Base-by-base conservation (phyloP, 1,140 invertebrate genomes). In the Nomia melanderi region DNA sequence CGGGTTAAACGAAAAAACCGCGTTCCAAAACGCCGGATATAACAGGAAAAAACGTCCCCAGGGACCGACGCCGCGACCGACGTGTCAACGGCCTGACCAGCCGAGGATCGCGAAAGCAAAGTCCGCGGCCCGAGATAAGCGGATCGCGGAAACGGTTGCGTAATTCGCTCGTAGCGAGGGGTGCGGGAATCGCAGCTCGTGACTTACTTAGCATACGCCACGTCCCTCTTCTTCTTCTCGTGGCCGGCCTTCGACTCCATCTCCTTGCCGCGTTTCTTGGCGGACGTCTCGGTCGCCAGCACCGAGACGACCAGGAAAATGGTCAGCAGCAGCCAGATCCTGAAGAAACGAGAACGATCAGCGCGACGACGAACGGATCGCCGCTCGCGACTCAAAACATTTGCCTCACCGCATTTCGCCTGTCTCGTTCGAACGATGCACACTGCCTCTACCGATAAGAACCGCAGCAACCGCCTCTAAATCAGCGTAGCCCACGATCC, bases 341-440 rank as follows among this genome's bases (percentile, higher is more conserved):
- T 84, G 47, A 9, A 47, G 8, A 77, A 60, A 81, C 31, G 11
- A 12, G 12, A 36, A 59, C 25, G 23, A 47, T 39, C 41, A 57
- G 20, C 17, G 2, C 12, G 14, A 11, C 14, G 20, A 36, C n/a
- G 17, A 2, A 29, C 2, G 23, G 8, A 29, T 2, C 33, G 36
- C 27, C 2, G 20, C 25, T 3, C 23, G 12, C 7, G 12, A 47
- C 47, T 0, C 14, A 47, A 53, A 70, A 74, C 64, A 39, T 63
- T 62, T 44, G 0, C 6, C 77, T 80, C 75, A 84, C 82, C 82
- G 73, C 82, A 84, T 84, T 50, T 71, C 41, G 41, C 36, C 54
- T 25, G 4, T n/a, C 23, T 17, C 25, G 36, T 14, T 23, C 59
- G 31, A 27, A 39, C 14, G 27, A 41, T 53, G 4, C 2, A 67